Evolutionary conservation across 2,888 invertebrate genomes (phyloP), one percentile per base, ranked within the genome.

Genomic region (Diarsia dahlii): DNA sequence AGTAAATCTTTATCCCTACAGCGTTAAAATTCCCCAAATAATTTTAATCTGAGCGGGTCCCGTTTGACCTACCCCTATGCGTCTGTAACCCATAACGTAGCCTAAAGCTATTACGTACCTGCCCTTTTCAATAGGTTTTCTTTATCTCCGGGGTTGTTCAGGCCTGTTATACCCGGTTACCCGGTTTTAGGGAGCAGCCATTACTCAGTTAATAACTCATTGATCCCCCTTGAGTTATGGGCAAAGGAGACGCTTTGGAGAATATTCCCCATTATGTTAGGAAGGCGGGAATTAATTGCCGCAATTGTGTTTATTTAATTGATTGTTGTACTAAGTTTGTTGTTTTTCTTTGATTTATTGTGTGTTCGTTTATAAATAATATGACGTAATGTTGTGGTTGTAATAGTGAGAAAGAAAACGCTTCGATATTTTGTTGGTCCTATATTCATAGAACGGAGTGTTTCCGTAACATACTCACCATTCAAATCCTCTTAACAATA

Each of bases 141-240:
- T 89, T 89, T 89, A 88, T 88, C 85, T 87, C 81, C 73, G 78
- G 48, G 78, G 76, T 77, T 84, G 80, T 80, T 76, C 80, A 67
- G 71, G 78, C 75, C 84, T 78, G 89, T 90, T 88, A 88, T 87
- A 86, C 88, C 86, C 78, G 80, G 86, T 84, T 88, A 84, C 87
- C 87, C 88, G 82, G 84, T 84, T 81, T 86, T 80, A 81, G 77
- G 86, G 79, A 72, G 69, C 80, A 78, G 81, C 87, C 87, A 88
- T 90, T 89, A 90, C 81, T 82, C 85, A 87, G 86, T 89, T 90
- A 90, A 90, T 91, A 91, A 89, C 90, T 87, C 90, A 90, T 90
- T 91, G 91, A 91, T 90, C 91, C 89, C 77, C 74, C 74, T 78
- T 86, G 89, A 91, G 82, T 91, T 89, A 91, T 88, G 78, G 84